phyloP scores from a whole-genome alignment of 2,888 invertebrate genomes.

The Spodoptera littoralis region DNA sequence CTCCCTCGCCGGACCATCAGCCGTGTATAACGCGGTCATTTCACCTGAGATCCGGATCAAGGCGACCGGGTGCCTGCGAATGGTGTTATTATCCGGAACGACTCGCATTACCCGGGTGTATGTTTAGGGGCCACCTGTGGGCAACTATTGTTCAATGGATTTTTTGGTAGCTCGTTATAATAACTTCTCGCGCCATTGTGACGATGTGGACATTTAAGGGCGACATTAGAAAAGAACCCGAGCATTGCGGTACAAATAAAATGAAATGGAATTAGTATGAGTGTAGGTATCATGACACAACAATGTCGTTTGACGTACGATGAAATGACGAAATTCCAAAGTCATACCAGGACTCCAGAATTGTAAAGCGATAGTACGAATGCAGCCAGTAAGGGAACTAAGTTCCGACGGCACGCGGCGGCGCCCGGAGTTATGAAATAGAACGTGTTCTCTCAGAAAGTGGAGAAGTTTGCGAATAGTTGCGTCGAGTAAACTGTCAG shows the following conservation, averaged over 20 bases:
- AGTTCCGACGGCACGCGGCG: constrained; percentile 2
- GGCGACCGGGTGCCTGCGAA: constrained; percentile 65
- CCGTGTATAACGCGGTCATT: constrained; percentile 54
- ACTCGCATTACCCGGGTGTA: constrained; percentile 54
- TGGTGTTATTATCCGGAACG: constrained; percentile 74
- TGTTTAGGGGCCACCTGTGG: constrained; percentile 74
- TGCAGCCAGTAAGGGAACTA: constrained; percentile 33
- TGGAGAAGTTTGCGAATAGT: constrained; percentile 50
- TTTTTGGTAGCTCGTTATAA: constrained; percentile 12
- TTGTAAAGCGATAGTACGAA: constrained; percentile 6
- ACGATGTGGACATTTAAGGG: neutral
- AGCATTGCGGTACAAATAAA: neutral
- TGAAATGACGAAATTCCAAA: neutral
- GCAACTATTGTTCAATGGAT: constrained; percentile 15
- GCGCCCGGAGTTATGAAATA: constrained; percentile 39
- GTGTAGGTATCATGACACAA: neutral
- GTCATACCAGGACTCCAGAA: constrained; percentile 8
- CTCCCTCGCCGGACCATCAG: constrained; percentile 33
- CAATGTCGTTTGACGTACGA: too few species aligned
- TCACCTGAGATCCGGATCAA: constrained; percentile 65
- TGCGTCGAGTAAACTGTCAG: constrained; percentile 49
- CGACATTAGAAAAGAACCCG: neutral
- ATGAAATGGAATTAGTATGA: neutral
- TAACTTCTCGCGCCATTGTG: neutral
- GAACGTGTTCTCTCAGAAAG: constrained; percentile 46